Base-by-base conservation (phyloP, 1,140 invertebrate species). In the Sycobia sp. region DNA sequence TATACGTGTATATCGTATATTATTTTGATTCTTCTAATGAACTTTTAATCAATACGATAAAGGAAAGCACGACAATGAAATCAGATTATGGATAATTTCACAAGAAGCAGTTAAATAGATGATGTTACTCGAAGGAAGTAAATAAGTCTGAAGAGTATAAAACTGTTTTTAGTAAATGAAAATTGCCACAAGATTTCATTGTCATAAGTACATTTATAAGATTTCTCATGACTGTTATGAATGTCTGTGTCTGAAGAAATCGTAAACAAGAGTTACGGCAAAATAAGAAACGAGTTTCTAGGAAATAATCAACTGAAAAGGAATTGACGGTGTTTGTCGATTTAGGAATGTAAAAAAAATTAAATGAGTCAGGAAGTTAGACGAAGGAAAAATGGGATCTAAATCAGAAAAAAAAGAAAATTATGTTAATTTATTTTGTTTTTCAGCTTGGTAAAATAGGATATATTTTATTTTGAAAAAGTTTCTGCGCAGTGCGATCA, bases 401-500 rank as follows among this genome's bases (percentile, higher is more conserved):
- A n/a, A n/a, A n/a, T n/a, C n/a, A 49, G 43, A 39, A 58, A 36
- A 20, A 32, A 23, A 47, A 49, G 16, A 49, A 14, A 16, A 14
- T 16, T 10, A 13, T 55, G 47, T 51, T 39, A 34, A 46, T 61
- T 29, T 25, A 38, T 39, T 36, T 23, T 46, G 14, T 61, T 66
- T 54, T 67, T 41, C 50, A 36, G 16, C 13, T 41, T 49, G 53
- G 16, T 39, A 11, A 18, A 44, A 39, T 34, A 29, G 27, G 27
- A 62, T 39, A 32, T 34, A 5, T 49, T 22, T 22, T 1, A 38
- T 54, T 55, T 56, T 57, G 11, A n/a, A 25, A 51, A 23, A 59
- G 53, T 53, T 62, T 61, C 32, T 34, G 39, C 66, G 59, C 65
- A 71, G 71, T 74, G 71, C 73, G 67, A 68, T 68, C 67, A 62